Evolutionary conservation across 30 jellyfish, hydroid and myxozoan species (phyloP), one percentile per base, ranked within the genome.

Genomic region (Hydractinia symbiolongicarpus): DNA sequence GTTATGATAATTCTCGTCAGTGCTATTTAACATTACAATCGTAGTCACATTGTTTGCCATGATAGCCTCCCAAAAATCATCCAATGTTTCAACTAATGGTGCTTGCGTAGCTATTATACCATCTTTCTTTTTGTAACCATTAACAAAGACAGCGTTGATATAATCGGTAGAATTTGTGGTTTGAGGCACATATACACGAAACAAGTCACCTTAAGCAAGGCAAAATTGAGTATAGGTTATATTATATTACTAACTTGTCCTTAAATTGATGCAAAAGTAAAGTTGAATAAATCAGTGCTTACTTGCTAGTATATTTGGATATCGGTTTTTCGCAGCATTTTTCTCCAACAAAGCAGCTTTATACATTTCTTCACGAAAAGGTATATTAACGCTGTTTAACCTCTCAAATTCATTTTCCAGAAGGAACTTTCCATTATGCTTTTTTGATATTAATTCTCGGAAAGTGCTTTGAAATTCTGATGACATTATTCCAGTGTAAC

Each of bases 31-130:
- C 51, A 54, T 49, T 5, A 77, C 85, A 61, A 77, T 77, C 5
- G 85, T 77, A 11, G 85, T 54, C 5, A 77, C 85, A 56, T 77
- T 77, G 54, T 10, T 1, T 15, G 5, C 73, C 54, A 44, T 53
- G 1, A 61, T 1, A 53, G 53, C 58, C 4, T 0, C 14, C 85
- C 85, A 77, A 49, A 77, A 77, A 40, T 77, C 85, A 19, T 4
- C 53, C 3, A 77, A 53, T 5, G 85, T 77, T 5, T 54, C 44
- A 4, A 54, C 60, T 44, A 77, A 62, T 52, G 85, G 85, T n/a
- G 61, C 61, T 50, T 77, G 78, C 51, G 85, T 55, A 44, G 73
- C 85, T 0, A 77, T 77, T 0, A 77, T 44, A 17, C 72, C 85
- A 54, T 77, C 50, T 4, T 56, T 77, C 11, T 64, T 77, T 55